Percentiles rank a stretch among this genome's conserved stretches.
Conservation (phyloP, 2,113 vertebrate genomes). For the Nanorana parkeri region DNA sequence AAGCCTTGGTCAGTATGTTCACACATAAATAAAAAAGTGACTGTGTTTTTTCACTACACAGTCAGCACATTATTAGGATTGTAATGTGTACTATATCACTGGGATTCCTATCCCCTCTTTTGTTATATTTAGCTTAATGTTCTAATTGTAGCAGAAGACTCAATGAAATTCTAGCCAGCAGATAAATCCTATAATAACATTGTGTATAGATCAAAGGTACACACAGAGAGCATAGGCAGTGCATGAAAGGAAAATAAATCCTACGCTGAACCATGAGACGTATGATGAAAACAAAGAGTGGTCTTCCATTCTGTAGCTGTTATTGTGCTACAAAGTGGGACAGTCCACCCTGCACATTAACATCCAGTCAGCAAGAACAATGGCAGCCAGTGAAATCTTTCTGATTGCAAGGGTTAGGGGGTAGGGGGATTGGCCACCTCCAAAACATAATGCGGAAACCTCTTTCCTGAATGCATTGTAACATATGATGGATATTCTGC, state of each 20-base stretch:
- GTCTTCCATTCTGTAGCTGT: too few relatives aligned
- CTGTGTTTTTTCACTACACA: not conserved
- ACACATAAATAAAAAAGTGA: not conserved
- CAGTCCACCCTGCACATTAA: too few relatives aligned
- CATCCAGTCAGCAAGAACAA: too few relatives aligned
- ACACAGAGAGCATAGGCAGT: not conserved
- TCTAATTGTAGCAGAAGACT: not conserved
- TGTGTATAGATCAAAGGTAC: conserved; percentile 3
- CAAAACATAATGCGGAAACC: too few relatives aligned
- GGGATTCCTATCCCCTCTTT: not conserved
- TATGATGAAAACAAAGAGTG: too few relatives aligned
- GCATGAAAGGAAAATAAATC: not conserved
- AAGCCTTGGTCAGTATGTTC: not conserved
- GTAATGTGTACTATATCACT: not conserved
- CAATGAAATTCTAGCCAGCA: not conserved
- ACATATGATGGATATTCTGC: too few relatives aligned
- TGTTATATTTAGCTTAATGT: conserved; percentile 6
- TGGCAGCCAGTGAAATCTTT: too few relatives aligned
- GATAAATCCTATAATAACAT: conserved; percentile 3
- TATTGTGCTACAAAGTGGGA: too few relatives aligned
- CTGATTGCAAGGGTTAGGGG: too few relatives aligned
- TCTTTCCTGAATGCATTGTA: too few relatives aligned
- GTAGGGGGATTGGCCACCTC: too few relatives aligned
- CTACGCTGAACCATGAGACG: not conserved
- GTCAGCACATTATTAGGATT: conserved; percentile 7